Conservation (phyloP, 2,113 vertebrate species). For the Gobius niger region DNA sequence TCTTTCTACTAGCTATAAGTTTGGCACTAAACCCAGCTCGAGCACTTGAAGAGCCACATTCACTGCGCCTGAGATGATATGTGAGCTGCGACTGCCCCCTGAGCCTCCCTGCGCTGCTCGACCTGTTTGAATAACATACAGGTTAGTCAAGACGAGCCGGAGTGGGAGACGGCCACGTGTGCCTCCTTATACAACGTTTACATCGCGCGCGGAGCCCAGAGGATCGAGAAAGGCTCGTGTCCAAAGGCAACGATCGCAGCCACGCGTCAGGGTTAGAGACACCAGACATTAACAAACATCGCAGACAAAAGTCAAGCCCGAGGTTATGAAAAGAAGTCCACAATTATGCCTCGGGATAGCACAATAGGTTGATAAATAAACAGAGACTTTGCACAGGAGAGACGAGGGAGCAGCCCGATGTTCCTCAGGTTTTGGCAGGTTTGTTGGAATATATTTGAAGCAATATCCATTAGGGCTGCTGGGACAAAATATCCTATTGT, state of each 20-base stretch:
- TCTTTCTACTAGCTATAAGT: too few species aligned
- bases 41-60: too few species aligned
- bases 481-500: too few species aligned
- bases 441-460: too few species aligned
- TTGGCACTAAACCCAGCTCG: too few species aligned
- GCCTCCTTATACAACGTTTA: background rate
- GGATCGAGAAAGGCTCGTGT: background rate
- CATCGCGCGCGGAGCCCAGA: background rate
- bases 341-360: background rate
- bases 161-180: constrained; percentile 2
- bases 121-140: constrained; percentile 50
- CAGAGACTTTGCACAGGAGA: too few species aligned
- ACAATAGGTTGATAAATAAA: too few species aligned
- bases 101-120: constrained; percentile 17
- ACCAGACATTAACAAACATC: constrained; percentile 45
- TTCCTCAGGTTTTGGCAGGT: too few species aligned
- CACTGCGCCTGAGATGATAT: background rate
- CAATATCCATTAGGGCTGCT: too few species aligned
- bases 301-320: constrained; percentile 36
- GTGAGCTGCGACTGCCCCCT: background rate
- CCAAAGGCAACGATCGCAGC: background rate
- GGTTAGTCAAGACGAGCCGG: constrained; percentile 62
- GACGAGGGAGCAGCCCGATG: too few species aligned
- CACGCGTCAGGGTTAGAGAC: constrained; percentile 21
- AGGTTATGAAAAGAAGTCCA: background rate